A percentile compares a stretch with the other conserved stretches of the same genome.
Conservation (phyloP, 2,888 invertebrate genomes). For the Hemaris fuciformis region DNA sequence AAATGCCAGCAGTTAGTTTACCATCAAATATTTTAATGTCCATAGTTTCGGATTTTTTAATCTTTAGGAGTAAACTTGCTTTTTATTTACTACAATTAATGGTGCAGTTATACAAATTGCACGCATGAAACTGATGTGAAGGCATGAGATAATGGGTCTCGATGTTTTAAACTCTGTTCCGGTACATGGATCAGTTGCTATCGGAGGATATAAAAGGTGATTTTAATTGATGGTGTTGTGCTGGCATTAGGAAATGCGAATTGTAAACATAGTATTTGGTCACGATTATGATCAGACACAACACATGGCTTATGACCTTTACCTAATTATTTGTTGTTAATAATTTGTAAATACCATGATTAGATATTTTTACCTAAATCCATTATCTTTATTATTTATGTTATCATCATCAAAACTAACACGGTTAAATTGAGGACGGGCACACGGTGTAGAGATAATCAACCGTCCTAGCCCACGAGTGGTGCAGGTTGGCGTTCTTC, state of each 20-base stretch:
- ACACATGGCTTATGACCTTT: neutral
- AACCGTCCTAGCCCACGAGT: too few relatives aligned
- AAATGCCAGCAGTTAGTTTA: neutral
- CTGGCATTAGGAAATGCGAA: neutral
- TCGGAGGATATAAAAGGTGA: neutral
- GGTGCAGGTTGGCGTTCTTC: too few relatives aligned
- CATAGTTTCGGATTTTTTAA: neutral
- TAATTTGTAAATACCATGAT: too few relatives aligned
- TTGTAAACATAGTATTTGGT: neutral
- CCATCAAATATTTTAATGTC: neutral
- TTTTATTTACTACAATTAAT: neutral
- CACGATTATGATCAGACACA: neutral
- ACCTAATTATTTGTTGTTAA: neutral
- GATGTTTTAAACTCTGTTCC: neutral
- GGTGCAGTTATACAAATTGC: constrained; percentile 8
- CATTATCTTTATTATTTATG: too few relatives aligned
- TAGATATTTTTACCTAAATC: too few relatives aligned
- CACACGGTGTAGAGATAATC: too few relatives aligned
- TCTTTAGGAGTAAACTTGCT: neutral
- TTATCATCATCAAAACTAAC: too few relatives aligned
- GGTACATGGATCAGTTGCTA: neutral
- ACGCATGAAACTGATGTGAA: constrained; percentile 3
- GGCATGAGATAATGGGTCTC: neutral
- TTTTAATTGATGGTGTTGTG: neutral
- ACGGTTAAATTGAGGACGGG: too few relatives aligned